Conservation (phyloP, 2,113 vertebrate genomes). For the Ictalurus punctatus region DNA sequence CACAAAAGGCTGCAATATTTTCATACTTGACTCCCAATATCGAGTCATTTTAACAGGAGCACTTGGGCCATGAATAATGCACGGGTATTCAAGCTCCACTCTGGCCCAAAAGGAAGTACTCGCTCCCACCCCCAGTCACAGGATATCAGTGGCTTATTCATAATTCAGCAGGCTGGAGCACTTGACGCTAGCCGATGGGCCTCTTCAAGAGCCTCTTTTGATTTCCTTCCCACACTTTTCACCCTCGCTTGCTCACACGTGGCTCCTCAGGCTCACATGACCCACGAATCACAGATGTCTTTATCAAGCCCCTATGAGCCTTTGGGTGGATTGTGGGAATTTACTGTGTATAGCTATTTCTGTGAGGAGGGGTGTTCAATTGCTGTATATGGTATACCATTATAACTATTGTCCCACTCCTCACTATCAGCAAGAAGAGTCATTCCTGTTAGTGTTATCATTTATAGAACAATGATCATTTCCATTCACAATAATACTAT, state of each 20-base stretch:
- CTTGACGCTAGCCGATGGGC: conserved; percentile 68
- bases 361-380: not conserved
- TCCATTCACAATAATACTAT: not conserved
- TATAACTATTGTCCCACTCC: conserved; percentile 6
- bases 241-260: conserved; percentile 66
- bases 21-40: conserved; percentile 98
- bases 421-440: not conserved
- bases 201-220: conserved; percentile 72
- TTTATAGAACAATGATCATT: not conserved
- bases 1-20: conserved; percentile 82
- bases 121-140: conserved; percentile 92
- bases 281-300: conserved; percentile 55
- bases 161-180: conserved; percentile 99
- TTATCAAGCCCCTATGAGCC: conserved; percentile 42
- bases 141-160: conserved; percentile 99
- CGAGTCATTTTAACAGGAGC: conserved; percentile 96
- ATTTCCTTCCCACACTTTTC: conserved; percentile 81
- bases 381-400: conserved; percentile 13
- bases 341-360: conserved; percentile 31
- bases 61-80: conserved; percentile 98
- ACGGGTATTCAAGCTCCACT: conserved; percentile 97
- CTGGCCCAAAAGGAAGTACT: conserved; percentile 97
- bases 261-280: conserved; percentile 57
- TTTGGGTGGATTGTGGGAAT: conserved; percentile 37
- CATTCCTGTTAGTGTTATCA: conserved; percentile 9